Evolutionary conservation across 2,797 vertebrate species (phyloP), one percentile per base, ranked within the genome.

Genomic region (Dermochelys coriacea): DNA sequence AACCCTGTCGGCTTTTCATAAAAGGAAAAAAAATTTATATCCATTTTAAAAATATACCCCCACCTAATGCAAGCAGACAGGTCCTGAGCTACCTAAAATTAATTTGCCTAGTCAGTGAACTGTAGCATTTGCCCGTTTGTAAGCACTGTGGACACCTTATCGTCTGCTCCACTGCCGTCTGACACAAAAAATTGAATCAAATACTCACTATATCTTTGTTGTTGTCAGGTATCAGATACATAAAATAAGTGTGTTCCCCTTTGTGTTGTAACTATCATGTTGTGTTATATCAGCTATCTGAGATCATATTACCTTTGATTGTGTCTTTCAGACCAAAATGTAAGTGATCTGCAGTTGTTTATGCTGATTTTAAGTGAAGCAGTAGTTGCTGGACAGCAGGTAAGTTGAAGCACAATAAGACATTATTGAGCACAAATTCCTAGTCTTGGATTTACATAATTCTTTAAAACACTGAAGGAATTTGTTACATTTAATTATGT

Each of bases 161-260:
- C 95, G 96, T 97, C 95, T 97, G 94, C 82, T 95, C 89, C 77
- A 23, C 77, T 85, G 93, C 93, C 95, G 87, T 96, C 88, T 97
- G 97, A 98, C 97, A 97, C 91, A 94, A 93, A 95, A 97, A 97
- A 98, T 97, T 96, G 95, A 97, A 97, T 98, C 96, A 97, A 95
- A 88, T 91, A 86, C 91, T 96, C 93, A 88, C 93, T 89, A 52
- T 95, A 95, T 83, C 80, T 82, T 85, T 90, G 90, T 87, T 94
- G 95, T 95, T 98, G 97, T 97, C 97, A 97, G 93, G 95, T 88
- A 97, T 96, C 93, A 95, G 96, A 96, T 96, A 96, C 71, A 97
- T 31, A 92, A 97, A 97, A 95, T 96, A 95, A 93, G 83, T 54
- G 80, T 83, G 55, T 89, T 97, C 94, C 77, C 83, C 82, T 94